Evolutionary conservation across 2,888 invertebrate genomes (phyloP).

Genomic region (Calameuta pallipes): DNA sequence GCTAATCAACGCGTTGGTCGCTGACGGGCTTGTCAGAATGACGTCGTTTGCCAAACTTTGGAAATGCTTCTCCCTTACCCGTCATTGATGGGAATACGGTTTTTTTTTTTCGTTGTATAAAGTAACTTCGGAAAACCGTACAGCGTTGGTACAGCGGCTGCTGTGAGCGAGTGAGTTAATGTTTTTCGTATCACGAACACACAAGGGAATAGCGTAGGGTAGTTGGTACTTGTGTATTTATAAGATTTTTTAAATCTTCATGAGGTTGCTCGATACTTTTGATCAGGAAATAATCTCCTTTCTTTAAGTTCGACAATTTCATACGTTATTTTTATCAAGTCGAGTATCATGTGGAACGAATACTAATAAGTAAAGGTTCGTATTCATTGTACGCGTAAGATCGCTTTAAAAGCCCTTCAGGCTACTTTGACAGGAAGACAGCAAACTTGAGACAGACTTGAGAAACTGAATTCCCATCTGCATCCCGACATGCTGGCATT

Average conservation of each 20-base stretch:
- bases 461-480: neutral
- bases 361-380: neutral
- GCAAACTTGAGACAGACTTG: neutral
- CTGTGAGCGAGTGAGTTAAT: constrained; percentile 17
- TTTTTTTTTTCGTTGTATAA: neutral
- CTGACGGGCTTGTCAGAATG: neutral
- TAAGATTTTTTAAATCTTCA: constrained; percentile 22
- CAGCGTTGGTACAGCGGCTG: constrained; percentile 24
- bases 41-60: constrained; percentile 31
- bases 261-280: constrained; percentile 17
- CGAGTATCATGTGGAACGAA: neutral
- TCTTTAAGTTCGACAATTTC: neutral
- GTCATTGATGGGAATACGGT: neutral
- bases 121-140: constrained; percentile 23
- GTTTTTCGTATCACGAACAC: neutral
- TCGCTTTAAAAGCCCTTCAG: neutral
- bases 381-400: neutral
- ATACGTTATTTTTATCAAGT: neutral
- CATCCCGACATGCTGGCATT: neutral
- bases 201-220: neutral
- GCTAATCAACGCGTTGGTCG: constrained; percentile 1
- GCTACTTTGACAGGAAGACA: neutral
- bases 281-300: neutral
- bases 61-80: constrained; percentile 48
- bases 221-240: neutral